Evolutionary conservation across 1,140 invertebrate genomes (phyloP).

Genomic region (Microvelia longipes): DNA sequence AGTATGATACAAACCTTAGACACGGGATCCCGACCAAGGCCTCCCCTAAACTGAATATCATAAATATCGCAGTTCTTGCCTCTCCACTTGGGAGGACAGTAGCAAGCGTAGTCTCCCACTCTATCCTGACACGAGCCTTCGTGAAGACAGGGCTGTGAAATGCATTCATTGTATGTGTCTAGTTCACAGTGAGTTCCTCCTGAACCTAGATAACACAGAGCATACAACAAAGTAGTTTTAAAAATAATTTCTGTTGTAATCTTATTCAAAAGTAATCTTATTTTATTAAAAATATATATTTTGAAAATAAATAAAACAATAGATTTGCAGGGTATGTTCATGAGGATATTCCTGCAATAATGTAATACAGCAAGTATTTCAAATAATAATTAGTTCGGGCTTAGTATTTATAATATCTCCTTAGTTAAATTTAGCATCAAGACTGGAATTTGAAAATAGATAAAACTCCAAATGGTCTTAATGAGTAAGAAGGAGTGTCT

Average conservation of each 20-base stretch:
- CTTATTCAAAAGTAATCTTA: too few relatives aligned
- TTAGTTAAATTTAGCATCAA: too few relatives aligned
- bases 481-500: too few relatives aligned
- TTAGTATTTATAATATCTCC: too few relatives aligned
- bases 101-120: constrained; percentile 62
- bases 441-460: too few relatives aligned
- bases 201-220: too few relatives aligned
- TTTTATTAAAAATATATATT: background rate
- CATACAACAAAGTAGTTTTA: too few relatives aligned
- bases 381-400: too few relatives aligned
- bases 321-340: background rate
- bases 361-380: too few relatives aligned
- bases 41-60: constrained; percentile 52
- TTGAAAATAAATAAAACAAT: background rate
- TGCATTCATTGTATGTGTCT: constrained; percentile 63
- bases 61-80: constrained; percentile 72
- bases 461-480: too few relatives aligned
- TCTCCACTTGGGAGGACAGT: constrained; percentile 59
- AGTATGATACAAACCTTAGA: constrained; percentile 10
- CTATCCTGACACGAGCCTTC: constrained; percentile 65
- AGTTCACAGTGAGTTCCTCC: constrained; percentile 64
- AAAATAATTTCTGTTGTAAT: too few relatives aligned
- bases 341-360: too few relatives aligned
- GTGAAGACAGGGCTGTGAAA: constrained; percentile 66
- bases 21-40: constrained; percentile 36